Conservation (phyloP, 2,797 vertebrate species). For the Phaenicophaeus curvirostris region DNA sequence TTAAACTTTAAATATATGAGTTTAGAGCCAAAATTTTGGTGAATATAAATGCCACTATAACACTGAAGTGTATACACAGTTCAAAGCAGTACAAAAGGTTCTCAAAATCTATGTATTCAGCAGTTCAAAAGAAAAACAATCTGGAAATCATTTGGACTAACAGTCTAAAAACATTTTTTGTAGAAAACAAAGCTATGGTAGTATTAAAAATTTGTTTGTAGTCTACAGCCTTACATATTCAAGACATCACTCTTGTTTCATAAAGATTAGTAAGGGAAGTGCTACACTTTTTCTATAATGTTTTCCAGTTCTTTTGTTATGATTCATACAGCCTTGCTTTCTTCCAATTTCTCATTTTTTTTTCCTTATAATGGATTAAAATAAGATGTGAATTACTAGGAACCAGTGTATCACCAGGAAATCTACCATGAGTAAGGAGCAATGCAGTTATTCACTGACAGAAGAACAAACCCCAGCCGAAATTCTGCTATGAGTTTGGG, state of each 20-base stretch:
- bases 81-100: neutral
- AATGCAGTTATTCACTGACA: neutral
- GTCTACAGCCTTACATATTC: rapidly evolving
- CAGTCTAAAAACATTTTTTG: neutral
- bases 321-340: neutral
- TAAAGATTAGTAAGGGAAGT: neutral
- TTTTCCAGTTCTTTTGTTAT: neutral
- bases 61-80: neutral
- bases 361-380: neutral
- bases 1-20: neutral
- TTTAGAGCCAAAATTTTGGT: neutral
- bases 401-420: neutral
- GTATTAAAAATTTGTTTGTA: neutral
- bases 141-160: neutral
- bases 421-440: neutral
- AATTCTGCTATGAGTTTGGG: neutral
- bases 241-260: neutral
- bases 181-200: neutral
- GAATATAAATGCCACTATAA: neutral
- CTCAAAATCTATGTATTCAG: neutral
- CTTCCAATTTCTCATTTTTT: neutral
- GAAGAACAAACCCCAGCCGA: neutral
- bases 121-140: neutral
- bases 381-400: neutral
- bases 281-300: neutral